Percentiles rank a stretch among this genome's conserved stretches.
These are phyloP conservation scores for Gibbula magus DNA, from an alignment of 2,888 invertebrate species.

Conservation along the genomic window DNA sequence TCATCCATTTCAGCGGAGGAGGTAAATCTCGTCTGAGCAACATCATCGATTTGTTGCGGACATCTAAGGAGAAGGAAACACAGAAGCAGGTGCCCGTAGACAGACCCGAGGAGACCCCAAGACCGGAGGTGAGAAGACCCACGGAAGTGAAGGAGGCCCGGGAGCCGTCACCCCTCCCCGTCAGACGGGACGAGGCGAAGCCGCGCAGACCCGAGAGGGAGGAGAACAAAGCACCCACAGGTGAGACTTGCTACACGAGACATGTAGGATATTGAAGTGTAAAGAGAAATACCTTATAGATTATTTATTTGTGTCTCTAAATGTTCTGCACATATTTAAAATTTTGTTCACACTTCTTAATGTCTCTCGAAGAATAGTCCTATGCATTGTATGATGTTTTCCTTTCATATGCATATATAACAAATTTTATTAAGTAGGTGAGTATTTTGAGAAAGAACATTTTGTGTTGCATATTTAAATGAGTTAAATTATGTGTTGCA, in stretches of 20 bases:
- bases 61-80: conserved; percentile 46
- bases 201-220: background rate
- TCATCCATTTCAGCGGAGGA: conserved; percentile 34
- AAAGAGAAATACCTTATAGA: too few species aligned
- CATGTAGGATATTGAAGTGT: too few species aligned
- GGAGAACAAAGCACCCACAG: background rate
- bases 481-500: background rate
- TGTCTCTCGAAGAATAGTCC: too few species aligned
- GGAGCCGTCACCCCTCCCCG: background rate
- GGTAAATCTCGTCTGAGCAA: conserved; percentile 49
- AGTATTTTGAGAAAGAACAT: too few species aligned
- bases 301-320: too few species aligned
- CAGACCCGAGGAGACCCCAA: conserved; percentile 11
- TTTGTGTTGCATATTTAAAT: too few species aligned
- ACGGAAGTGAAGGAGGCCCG: background rate
- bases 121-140: background rate
- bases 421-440: too few species aligned
- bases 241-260: too few species aligned
- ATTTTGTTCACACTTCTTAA: too few species aligned
- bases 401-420: too few species aligned
- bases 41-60: conserved; percentile 52
- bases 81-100: background rate
- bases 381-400: too few species aligned
- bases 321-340: too few species aligned
- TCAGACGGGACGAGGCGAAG: background rate